Conservation (phyloP, 2,113 vertebrate genomes). For the Notechis scutatus region DNA sequence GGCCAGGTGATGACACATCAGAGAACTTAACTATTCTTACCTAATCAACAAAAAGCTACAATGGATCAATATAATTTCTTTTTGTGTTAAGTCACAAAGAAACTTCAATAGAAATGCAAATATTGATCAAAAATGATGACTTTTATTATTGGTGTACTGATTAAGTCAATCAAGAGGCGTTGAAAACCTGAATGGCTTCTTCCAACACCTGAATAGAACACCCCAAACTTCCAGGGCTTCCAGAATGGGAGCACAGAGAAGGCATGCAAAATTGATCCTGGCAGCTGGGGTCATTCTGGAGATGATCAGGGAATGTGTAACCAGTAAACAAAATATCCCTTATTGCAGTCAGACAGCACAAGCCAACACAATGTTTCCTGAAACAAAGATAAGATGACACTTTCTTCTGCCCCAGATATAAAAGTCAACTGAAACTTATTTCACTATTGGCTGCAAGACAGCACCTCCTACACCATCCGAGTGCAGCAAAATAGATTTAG, state of each 20-base stretch:
- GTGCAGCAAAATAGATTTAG: neutral
- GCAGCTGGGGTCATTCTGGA: too few relatives aligned
- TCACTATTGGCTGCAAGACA: neutral
- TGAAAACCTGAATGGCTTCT: neutral
- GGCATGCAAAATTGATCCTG: neutral
- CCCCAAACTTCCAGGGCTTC: neutral
- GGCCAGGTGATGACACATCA: neutral
- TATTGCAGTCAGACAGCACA: neutral
- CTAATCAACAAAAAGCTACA: neutral
- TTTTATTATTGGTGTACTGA: neutral
- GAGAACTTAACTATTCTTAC: neutral
- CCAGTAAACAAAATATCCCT: neutral
- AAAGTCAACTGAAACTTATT: neutral
- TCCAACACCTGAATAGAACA: neutral
- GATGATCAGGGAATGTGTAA: neutral
- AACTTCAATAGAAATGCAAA: neutral
- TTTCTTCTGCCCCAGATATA: neutral
- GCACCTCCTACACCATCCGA: neutral
- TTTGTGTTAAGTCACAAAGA: neutral
- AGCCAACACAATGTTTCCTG: neutral
- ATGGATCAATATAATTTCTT: neutral
- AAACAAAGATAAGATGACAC: neutral
- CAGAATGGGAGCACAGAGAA: neutral
- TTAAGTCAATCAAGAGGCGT: neutral
- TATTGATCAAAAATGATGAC: neutral